A percentile compares a stretch with the other conserved stretches of the same genome.
These are phyloP conservation scores for Lasioglossum figueresi DNA, from an alignment of 2,888 invertebrate species.

Conservation along the genomic window DNA sequence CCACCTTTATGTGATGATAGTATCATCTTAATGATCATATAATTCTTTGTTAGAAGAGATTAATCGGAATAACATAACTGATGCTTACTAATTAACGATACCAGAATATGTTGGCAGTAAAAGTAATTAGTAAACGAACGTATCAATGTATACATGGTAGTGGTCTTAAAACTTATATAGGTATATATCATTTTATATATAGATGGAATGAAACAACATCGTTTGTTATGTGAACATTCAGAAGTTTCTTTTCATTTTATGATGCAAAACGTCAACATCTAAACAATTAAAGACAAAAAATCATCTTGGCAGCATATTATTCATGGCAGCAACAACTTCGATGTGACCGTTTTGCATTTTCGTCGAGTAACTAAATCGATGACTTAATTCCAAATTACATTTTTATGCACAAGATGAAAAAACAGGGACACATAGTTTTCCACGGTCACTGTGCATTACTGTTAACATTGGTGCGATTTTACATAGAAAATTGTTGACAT, in stretches of 20 bases:
- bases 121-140: slow-evolving; percentile 61
- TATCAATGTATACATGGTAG: slow-evolving; percentile 61
- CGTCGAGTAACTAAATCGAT: slow-evolving; percentile 38
- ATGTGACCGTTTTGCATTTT: slow-evolving; percentile 44
- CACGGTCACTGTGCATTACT: slow-evolving; percentile 50
- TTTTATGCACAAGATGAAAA: slow-evolving; percentile 41
- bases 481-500: slow-evolving; percentile 35
- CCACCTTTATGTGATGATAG: slow-evolving; percentile 55
- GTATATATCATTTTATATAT: slow-evolving; percentile 69
- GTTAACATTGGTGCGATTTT: slow-evolving; percentile 31
- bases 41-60: slow-evolving; percentile 42
- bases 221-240: slow-evolving; percentile 60
- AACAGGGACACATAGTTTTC: slow-evolving; percentile 29
- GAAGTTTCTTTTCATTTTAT: slow-evolving; percentile 59
- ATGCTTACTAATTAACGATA: slow-evolving; percentile 52
- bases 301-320: slow-evolving; percentile 76
- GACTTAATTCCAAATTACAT: slow-evolving; percentile 41
- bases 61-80: slow-evolving; percentile 44
- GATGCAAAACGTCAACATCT: slow-evolving; percentile 63
- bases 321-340: slow-evolving; percentile 77
- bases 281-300: slow-evolving; percentile 65
- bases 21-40: slow-evolving; percentile 47
- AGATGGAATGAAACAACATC: slow-evolving; percentile 69
- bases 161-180: slow-evolving; percentile 69
- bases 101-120: slow-evolving; percentile 60